Evolutionary conservation across 2,888 invertebrate species (phyloP).

Genomic region (Camptogramma bilineatum): DNA sequence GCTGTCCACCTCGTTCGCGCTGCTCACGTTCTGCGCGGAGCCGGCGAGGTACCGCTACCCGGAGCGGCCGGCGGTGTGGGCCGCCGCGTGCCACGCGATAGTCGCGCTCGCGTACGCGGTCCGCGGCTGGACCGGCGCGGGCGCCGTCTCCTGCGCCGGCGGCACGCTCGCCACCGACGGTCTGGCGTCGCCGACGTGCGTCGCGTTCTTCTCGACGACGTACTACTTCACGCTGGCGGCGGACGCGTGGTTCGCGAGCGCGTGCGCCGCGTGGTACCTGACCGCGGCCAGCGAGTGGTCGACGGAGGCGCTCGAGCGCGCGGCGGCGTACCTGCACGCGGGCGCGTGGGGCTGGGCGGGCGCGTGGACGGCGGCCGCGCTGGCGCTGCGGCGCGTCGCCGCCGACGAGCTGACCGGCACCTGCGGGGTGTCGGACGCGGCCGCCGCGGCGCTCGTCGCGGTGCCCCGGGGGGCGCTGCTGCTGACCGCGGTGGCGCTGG

Average conservation of each 20-base stretch:
- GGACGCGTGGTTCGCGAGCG: constrained; percentile 94
- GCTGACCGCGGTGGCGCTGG: constrained; percentile 89
- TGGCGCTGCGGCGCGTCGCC: constrained; percentile 91
- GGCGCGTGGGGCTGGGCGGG: constrained; percentile 95
- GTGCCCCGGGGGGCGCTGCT: constrained; percentile 87
- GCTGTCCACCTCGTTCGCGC: constrained; percentile 92
- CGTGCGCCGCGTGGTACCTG: constrained; percentile 95
- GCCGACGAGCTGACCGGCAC: constrained; percentile 93
- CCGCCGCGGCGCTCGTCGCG: constrained; percentile 87
- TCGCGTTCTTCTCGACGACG: constrained; percentile 90
- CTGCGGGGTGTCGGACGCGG: constrained; percentile 89
- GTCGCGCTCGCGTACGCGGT: constrained; percentile 91
- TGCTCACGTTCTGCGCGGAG: constrained; percentile 95
- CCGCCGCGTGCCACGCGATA: constrained; percentile 94
- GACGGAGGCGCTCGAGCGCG: constrained; percentile 94
- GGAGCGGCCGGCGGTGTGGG: constrained; percentile 95
- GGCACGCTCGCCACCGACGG: constrained; percentile 78
- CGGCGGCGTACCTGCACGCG: constrained; percentile 94
- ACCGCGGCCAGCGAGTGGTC: constrained; percentile 97
- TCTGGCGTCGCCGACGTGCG: constrained; percentile 86
- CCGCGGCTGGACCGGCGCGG: constrained; percentile 86
- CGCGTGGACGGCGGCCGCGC: constrained; percentile 92
- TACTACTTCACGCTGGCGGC: constrained; percentile 93
- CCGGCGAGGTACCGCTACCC: constrained; percentile 96
- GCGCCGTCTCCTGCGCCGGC: constrained; percentile 67